These are phyloP conservation scores for Anas bahamensis DNA, from an alignment of 2,797 vertebrate species.

Conservation along the genomic window DNA sequence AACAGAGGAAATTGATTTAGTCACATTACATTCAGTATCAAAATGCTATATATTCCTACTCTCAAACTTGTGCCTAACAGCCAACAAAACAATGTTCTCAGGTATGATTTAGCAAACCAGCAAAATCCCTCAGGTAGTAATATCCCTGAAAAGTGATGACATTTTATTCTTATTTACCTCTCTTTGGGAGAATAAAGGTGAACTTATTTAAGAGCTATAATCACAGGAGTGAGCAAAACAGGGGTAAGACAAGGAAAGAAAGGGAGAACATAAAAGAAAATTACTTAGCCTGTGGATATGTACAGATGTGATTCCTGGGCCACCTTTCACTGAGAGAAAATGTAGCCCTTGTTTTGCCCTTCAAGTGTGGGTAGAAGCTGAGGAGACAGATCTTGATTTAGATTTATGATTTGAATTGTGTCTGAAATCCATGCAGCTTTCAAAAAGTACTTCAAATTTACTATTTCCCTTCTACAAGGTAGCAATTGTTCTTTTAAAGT, in stretches of 20 bases:
- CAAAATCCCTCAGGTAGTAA: neutral
- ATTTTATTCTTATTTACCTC: neutral
- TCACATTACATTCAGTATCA: neutral
- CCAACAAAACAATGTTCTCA: neutral
- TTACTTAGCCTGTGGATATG: neutral
- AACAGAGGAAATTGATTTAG: neutral
- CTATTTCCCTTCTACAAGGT: neutral
- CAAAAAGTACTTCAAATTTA: neutral
- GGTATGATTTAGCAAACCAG: neutral
- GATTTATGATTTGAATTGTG: neutral
- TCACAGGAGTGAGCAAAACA: neutral
- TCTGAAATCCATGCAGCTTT: neutral
- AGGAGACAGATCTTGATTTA: neutral
- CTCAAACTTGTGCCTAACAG: neutral
- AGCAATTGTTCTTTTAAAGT: neutral
- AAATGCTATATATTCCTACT: neutral
- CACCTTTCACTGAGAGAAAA: fast-evolving
- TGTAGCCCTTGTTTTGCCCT: neutral
- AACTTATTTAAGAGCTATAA: neutral
- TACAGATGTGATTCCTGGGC: neutral
- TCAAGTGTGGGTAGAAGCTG: neutral
- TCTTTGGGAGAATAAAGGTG: neutral
- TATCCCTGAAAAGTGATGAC: neutral
- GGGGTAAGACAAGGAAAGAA: neutral
- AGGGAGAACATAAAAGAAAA: neutral